Evolutionary conservation across 2,888 invertebrate species (phyloP).

Genomic region (Drosophila demipolita): DNA sequence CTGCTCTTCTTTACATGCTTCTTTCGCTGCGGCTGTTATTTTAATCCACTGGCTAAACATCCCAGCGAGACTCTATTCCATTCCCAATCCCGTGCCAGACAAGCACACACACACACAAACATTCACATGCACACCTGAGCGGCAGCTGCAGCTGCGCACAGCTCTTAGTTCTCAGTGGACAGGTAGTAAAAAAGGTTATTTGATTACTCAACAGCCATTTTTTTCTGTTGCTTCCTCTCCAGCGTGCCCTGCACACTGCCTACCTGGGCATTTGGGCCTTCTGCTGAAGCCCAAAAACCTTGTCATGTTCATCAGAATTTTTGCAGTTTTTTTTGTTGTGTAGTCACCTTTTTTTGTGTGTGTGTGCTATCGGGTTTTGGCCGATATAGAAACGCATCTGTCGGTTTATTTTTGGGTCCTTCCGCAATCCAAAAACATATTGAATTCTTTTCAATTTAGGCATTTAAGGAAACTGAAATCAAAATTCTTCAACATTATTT

Average conservation of each 20-base stretch:
- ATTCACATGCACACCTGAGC: slow-evolving; percentile 39
- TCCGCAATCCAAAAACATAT: slow-evolving; percentile 36
- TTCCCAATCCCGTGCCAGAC: slow-evolving; percentile 39
- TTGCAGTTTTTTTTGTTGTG: slow-evolving; percentile 40
- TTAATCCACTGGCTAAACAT: slow-evolving; percentile 71
- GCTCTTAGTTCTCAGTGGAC: slow-evolving; percentile 29
- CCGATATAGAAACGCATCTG: slow-evolving; percentile 52
- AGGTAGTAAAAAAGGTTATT: slow-evolving; percentile 74
- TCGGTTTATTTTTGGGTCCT: slow-evolving; percentile 17
- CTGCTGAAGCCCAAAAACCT: slow-evolving; percentile 49
- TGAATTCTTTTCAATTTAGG: slow-evolving; percentile 1
- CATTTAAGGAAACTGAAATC: not conserved
- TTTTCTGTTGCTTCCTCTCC: slow-evolving; percentile 45
- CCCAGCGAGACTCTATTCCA: slow-evolving; percentile 27
- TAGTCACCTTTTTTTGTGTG: slow-evolving; percentile 12
- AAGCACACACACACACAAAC: slow-evolving; percentile 14
- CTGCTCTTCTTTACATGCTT: slow-evolving; percentile 31
- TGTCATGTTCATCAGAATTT: slow-evolving; percentile 60
- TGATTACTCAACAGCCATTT: slow-evolving; percentile 77
- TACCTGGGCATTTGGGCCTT: slow-evolving; percentile 47
- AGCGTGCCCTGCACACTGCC: slow-evolving; percentile 20
- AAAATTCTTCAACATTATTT: not conserved
- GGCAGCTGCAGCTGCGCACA: slow-evolving; percentile 71
- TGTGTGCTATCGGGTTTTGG: slow-evolving; percentile 45
- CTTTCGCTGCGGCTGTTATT: slow-evolving; percentile 54